Evolutionary conservation across 2,888 invertebrate genomes (phyloP).

Genomic region (Margaritifera margaritifera): DNA sequence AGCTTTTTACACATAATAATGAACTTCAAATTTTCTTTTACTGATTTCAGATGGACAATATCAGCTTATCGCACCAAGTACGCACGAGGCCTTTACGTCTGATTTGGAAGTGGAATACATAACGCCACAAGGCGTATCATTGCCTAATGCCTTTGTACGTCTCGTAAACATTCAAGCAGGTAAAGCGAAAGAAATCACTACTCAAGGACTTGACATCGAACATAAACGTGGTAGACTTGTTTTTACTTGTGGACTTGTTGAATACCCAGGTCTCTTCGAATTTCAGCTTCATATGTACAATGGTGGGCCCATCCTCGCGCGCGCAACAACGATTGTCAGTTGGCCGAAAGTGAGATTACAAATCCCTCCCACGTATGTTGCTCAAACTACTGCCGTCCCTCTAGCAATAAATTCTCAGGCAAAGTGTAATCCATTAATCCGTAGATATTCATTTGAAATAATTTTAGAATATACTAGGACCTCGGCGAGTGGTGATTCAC

Average conservation of each 20-base stretch:
- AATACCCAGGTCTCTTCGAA: slow-evolving; percentile 59
- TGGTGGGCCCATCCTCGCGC: slow-evolving; percentile 51
- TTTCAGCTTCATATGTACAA: slow-evolving; percentile 56
- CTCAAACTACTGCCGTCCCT: slow-evolving; percentile 53
- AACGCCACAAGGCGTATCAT: slow-evolving; percentile 55
- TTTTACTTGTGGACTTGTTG: slow-evolving; percentile 63
- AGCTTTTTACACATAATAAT: too few species aligned
- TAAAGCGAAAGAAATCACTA: slow-evolving; percentile 49
- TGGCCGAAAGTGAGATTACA: slow-evolving; percentile 56
- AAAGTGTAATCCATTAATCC: slow-evolving; percentile 50
- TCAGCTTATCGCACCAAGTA: slow-evolving; percentile 46
- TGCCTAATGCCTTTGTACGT: slow-evolving; percentile 58
- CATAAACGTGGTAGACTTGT: slow-evolving; percentile 44
- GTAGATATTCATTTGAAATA: slow-evolving; percentile 46
- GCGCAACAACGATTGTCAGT: slow-evolving; percentile 43
- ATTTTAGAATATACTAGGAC: slow-evolving; percentile 40
- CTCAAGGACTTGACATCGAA: slow-evolving; percentile 42
- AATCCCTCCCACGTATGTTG: slow-evolving; percentile 48
- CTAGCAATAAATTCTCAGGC: slow-evolving; percentile 49
- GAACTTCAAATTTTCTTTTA: slow-evolving; percentile 4
- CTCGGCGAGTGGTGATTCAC: slow-evolving; percentile 17
- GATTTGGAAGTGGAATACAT: slow-evolving; percentile 56
- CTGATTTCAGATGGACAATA: slow-evolving; percentile 50
- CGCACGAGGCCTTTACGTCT: slow-evolving; percentile 61
- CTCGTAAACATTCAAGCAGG: slow-evolving; percentile 36